A percentile compares a stretch with the other conserved stretches of the same genome.
Evolutionary conservation across 2,888 invertebrate species (phyloP).

Genomic region (Aphodius granarius): DNA sequence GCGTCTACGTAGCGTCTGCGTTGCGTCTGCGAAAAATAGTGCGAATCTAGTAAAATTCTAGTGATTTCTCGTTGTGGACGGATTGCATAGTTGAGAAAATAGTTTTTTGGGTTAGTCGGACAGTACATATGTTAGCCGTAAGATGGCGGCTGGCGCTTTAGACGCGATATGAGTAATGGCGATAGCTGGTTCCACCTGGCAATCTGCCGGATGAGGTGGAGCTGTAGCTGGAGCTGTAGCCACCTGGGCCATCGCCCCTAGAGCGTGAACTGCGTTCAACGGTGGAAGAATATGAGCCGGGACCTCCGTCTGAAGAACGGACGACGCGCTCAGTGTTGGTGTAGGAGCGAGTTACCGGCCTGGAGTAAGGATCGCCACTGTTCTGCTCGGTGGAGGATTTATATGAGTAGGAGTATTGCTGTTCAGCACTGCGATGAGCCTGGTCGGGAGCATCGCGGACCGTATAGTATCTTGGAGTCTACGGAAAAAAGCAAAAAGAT

Average conservation of each 20-base stretch:
- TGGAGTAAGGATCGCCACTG: constrained; percentile 59
- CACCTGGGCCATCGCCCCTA: constrained; percentile 74
- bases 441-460: constrained; percentile 75
- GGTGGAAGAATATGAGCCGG: constrained; percentile 70
- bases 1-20: too few relatives aligned
- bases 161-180: constrained; percentile 86
- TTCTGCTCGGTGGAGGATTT: constrained; percentile 62
- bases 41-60: background rate
- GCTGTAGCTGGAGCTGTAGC: constrained; percentile 77
- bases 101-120: background rate
- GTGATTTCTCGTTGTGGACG: background rate
- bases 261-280: constrained; percentile 73
- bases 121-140: constrained; percentile 12
- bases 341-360: constrained; percentile 70
- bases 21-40: too few relatives aligned
- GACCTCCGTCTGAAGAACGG: constrained; percentile 68
- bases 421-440: constrained; percentile 72
- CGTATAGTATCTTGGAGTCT: constrained; percentile 89
- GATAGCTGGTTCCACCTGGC: constrained; percentile 80
- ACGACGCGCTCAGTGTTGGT: constrained; percentile 68
- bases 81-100: background rate
- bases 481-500: constrained; percentile 56
- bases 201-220: constrained; percentile 77
- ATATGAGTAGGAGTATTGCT: constrained; percentile 87
- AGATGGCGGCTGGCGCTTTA: constrained; percentile 54